phyloP scores from a whole-genome alignment of 2,797 vertebrate species.

The Falco biarmicus region DNA sequence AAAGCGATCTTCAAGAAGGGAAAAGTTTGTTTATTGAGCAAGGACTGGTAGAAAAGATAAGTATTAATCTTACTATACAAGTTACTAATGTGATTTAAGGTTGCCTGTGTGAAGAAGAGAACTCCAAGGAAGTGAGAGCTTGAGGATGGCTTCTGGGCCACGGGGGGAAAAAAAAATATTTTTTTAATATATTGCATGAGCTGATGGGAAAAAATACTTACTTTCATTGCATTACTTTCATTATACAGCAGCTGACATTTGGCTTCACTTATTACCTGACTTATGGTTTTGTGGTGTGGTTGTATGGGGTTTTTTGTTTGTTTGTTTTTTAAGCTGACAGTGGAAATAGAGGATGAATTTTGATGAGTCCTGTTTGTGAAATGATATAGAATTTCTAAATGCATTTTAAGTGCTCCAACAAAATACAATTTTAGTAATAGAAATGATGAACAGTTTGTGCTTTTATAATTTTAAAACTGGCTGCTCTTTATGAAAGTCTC shows the following conservation, averaged over 20 bases:
- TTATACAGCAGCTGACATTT: background rate
- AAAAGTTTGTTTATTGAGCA: conserved; percentile 75
- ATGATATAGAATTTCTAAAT: background rate
- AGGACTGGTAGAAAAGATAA: conserved; percentile 85
- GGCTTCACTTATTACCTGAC: background rate
- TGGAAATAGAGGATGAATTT: background rate
- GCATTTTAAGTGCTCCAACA: background rate
- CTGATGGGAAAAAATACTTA: background rate
- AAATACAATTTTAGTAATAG: background rate
- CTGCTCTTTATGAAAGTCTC: fast-evolving
- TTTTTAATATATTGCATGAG: background rate
- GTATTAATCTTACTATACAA: conserved; percentile 44
- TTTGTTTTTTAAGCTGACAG: background rate
- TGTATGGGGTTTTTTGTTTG: fast-evolving
- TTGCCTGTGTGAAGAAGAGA: background rate
- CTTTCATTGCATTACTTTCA: background rate
- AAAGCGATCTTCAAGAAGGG: conserved; percentile 57
- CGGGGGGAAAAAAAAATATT: background rate
- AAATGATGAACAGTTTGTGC: background rate
- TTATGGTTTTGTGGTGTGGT: background rate
- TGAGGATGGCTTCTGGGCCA: background rate
- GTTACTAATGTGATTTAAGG: background rate
- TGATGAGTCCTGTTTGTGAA: background rate
- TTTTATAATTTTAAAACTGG: background rate
- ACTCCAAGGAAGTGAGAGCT: background rate